These are phyloP conservation scores for Synanthedon formicaeformis DNA, from an alignment of 2,888 invertebrate species.

Conservation along the genomic window DNA sequence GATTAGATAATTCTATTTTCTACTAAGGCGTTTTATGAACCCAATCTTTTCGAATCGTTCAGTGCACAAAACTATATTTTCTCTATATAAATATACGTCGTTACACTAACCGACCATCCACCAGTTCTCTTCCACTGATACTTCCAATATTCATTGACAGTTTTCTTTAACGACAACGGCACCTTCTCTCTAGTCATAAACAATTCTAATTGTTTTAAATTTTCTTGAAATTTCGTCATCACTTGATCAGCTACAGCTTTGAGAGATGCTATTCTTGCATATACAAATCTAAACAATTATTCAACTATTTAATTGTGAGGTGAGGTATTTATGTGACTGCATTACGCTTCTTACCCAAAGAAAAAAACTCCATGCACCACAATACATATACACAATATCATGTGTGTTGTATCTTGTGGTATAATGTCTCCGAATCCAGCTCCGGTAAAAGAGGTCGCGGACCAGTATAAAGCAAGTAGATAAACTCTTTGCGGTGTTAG, in stretches of 20 bases:
- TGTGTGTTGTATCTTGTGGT: slow-evolving; percentile 47
- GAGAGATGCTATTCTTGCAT: slow-evolving; percentile 56
- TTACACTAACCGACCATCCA: slow-evolving; percentile 53
- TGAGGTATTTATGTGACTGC: not conserved
- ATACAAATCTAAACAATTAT: slow-evolving; percentile 43
- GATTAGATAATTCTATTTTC: too few relatives aligned
- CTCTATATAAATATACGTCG: too few relatives aligned
- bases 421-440: slow-evolving; percentile 63
- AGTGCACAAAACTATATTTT: too few relatives aligned
- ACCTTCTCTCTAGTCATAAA: slow-evolving; percentile 56
- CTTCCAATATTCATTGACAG: slow-evolving; percentile 54
- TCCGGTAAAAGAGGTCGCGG: slow-evolving; percentile 54
- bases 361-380: slow-evolving; percentile 58
- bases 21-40: too few relatives aligned
- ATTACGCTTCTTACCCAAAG: slow-evolving; percentile 44
- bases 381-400: slow-evolving; percentile 50
- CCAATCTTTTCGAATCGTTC: too few relatives aligned
- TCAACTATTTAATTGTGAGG: not conserved
- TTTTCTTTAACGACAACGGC: slow-evolving; percentile 38
- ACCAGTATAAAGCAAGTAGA: slow-evolving; percentile 59
- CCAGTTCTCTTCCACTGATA: slow-evolving; percentile 66
- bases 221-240: slow-evolving; percentile 55
- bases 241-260: slow-evolving; percentile 62
- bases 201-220: slow-evolving; percentile 52
- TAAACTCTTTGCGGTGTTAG: slow-evolving; percentile 45